Base-by-base conservation (phyloP, 2,797 vertebrate species). In the Notamacropus eugenii region DNA sequence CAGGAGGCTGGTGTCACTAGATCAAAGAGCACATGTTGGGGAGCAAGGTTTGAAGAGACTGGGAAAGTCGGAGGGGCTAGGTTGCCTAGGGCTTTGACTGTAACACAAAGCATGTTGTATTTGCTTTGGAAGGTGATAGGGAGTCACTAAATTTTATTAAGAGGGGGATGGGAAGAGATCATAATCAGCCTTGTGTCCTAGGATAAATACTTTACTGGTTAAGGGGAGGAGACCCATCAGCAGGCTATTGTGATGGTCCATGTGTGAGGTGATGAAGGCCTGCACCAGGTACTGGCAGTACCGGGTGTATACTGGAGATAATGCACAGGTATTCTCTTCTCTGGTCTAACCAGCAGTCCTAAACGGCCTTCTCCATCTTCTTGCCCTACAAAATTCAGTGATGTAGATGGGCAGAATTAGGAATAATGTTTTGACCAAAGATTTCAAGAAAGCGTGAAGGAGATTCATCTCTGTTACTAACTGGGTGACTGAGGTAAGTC, bases 401-500 rank as follows among this genome's bases (percentile, higher is more conserved):
- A 93, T 3, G 28, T 62, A 92, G 90, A 95, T 50, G 56, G 54
- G 56, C 11, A 95, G 56, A 96, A 74, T 57, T 54, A 91, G 91
- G 94, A 96, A 92, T 95, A 91, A 95, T 40, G 95, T 94, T 94
- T 34, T 91, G 74, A 50, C 93, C 55, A 82, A 74, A n/a, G 87
- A 54, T 67, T 92, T 74, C 67, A 40, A 74, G 34, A 92, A 93
- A 90, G 13, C 28, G 10, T 94, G 55, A 94, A 95, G 74, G 93
- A 62, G 31, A 34, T 62, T 13, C 91, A 95, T 91, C 27, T 95
- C 91, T 40, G n/a, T 91, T 22, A 93, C 87, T 31, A 54, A 92
- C 46, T 90, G 50, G 54, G n/a, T 95, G 28, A 95, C 93, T 10
- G 34, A 67, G 52, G 14, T 90, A 93, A 90, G 54, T 91, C 95